Conservation (phyloP, 53 echinoderm and acorn worm species). For the Pentamera pediparva region DNA sequence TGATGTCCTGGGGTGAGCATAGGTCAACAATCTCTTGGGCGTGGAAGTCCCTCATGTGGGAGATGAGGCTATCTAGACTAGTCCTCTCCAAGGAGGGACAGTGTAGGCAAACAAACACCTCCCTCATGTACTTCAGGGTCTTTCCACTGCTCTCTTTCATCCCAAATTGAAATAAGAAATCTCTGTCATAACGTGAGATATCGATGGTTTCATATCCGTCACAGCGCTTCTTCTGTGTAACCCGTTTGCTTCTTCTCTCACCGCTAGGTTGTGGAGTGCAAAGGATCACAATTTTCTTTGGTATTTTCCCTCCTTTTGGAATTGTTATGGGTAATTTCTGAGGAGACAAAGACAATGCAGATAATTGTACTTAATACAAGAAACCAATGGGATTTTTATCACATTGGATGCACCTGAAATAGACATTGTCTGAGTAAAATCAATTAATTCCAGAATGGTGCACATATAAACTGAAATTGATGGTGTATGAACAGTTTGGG, state of each 20-base stretch:
- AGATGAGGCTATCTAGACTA: slow-evolving; percentile 2
- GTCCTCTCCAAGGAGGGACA: slow-evolving; percentile 5
- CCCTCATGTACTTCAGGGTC: slow-evolving; percentile 6
- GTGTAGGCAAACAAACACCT: slow-evolving; percentile 7
- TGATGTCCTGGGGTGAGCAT: not conserved
- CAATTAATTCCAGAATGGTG: no score
- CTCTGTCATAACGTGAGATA: not conserved
- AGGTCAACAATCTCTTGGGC: not conserved
- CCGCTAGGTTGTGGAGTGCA: not conserved
- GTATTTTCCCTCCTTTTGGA: no score
- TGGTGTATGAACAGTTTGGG: no score
- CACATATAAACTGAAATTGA: no score
- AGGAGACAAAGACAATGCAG: no score
- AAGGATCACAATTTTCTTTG: not conserved
- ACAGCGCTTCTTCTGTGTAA: not conserved
- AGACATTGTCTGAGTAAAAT: no score
- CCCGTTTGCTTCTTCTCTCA: not conserved
- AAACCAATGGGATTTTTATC: no score
- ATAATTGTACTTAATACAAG: no score
- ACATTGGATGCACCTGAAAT: no score
- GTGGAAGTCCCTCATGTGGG: slow-evolving; percentile 11
- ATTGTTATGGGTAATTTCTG: no score
- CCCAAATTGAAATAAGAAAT: slow-evolving; percentile 7
- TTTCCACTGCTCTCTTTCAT: slow-evolving; percentile 21
- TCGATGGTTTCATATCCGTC: not conserved